phyloP scores from a whole-genome alignment of 2,113 vertebrate genomes.

The Sterrhoptilus dennistouni region DNA sequence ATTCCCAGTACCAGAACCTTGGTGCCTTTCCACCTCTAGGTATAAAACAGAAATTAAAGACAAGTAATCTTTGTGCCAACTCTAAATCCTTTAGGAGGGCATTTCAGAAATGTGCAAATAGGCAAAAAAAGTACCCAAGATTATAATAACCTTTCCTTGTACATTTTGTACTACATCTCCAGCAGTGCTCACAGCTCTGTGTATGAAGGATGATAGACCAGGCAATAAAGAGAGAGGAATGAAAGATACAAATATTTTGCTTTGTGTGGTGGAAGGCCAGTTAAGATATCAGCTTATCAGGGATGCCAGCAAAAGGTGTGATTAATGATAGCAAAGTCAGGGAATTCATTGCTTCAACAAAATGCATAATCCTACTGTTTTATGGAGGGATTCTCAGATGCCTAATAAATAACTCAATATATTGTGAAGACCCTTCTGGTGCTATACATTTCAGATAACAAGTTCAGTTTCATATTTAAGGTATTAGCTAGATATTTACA shows the following conservation, averaged over 20 bases:
- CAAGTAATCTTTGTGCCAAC: neutral
- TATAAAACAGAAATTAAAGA: neutral
- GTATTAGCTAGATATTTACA: neutral
- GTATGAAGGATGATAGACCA: rapidly evolving
- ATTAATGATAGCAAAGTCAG: slow-evolving; percentile 50
- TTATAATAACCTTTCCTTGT: neutral
- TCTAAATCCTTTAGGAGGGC: neutral
- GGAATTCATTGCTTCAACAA: slow-evolving; percentile 14
- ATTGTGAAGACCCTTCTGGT: slow-evolving; percentile 8
- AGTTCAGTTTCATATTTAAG: slow-evolving; percentile 1
- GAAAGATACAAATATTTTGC: neutral
- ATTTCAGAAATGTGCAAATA: neutral
- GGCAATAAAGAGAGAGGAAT: neutral
- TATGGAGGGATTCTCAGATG: neutral
- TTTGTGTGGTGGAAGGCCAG: neutral
- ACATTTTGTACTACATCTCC: neutral
- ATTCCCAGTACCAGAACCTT: neutral
- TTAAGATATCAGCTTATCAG: neutral
- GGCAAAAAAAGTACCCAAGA: neutral
- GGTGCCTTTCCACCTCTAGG: neutral
- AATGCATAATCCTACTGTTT: slow-evolving; percentile 12
- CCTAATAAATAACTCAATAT: slow-evolving; percentile 21
- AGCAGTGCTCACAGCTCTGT: neutral
- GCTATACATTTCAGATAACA: neutral
- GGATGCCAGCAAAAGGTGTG: slow-evolving; percentile 13